Conservation (phyloP, 2,113 vertebrate genomes). For the Planiliza haematocheilus region DNA sequence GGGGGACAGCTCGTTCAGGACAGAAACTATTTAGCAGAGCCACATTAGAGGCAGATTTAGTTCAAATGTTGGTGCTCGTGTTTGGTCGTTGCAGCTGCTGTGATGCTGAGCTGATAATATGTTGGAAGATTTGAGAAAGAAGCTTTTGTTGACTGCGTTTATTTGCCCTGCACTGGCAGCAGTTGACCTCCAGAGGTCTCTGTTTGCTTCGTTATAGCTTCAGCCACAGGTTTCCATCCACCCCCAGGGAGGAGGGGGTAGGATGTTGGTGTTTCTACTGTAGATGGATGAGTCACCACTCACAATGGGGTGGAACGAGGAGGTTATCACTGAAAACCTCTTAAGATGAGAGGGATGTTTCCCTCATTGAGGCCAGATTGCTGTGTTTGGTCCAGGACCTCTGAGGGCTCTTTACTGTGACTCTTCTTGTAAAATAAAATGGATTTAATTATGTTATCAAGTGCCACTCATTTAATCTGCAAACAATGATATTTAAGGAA, state of each 20-base stretch:
- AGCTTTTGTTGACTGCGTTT: background rate
- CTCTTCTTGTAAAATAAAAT: slow-evolving; percentile 4
- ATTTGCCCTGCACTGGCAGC: slow-evolving; percentile 19
- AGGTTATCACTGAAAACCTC: slow-evolving; percentile 51
- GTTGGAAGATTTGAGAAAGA: background rate
- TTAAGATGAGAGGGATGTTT: slow-evolving; percentile 34
- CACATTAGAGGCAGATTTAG: background rate
- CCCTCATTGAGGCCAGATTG: slow-evolving; percentile 1
- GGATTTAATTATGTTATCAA: background rate
- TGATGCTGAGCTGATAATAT: background rate
- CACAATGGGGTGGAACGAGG: slow-evolving; percentile 34
- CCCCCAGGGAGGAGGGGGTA: background rate
- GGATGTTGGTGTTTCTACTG: slow-evolving; percentile 1
- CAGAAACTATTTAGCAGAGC: background rate
- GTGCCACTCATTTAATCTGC: slow-evolving; percentile 7
- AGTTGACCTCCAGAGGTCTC: slow-evolving; percentile 66
- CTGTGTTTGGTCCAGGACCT: slow-evolving; percentile 4
- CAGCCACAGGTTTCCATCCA: background rate
- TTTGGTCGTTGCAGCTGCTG: background rate
- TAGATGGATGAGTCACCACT: slow-evolving; percentile 73
- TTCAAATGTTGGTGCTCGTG: background rate
- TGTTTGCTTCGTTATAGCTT: slow-evolving; percentile 42
- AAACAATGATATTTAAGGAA: slow-evolving; percentile 10
- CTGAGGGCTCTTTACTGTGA: background rate
- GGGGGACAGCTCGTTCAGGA: slow-evolving; percentile 28